Conservation (phyloP, 2,113 vertebrate genomes). For the Rhabdomys dilectus region DNA sequence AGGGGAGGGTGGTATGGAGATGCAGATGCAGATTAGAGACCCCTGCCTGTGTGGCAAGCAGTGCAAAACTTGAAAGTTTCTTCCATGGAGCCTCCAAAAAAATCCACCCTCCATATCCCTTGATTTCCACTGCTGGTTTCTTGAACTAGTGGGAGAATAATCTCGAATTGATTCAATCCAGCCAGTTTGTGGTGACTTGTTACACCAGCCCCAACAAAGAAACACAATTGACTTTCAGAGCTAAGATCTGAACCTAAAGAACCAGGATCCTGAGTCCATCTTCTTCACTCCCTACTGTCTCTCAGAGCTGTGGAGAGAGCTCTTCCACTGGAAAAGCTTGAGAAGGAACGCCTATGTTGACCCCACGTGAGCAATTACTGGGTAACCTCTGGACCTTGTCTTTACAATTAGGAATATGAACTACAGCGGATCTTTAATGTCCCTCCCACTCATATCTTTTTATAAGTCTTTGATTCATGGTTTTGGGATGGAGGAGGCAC, state of each 20-base stretch:
- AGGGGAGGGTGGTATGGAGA: neutral
- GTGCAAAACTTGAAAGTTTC: neutral
- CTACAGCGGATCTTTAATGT: slow-evolving; percentile 29
- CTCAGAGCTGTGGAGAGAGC: neutral
- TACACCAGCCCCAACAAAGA: neutral
- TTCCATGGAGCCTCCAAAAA: neutral
- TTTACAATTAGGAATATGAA: slow-evolving; percentile 35
- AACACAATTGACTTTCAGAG: slow-evolving; percentile 19
- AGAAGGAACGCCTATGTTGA: neutral
- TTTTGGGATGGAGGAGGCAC: neutral
- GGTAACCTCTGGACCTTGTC: neutral
- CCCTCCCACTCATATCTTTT: slow-evolving; percentile 50
- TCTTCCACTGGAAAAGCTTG: neutral
- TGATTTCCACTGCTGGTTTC: slow-evolving; percentile 15
- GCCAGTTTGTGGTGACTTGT: slow-evolving; percentile 4
- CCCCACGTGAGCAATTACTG: neutral
- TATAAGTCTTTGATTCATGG: slow-evolving; percentile 60
- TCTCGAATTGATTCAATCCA: slow-evolving; percentile 19
- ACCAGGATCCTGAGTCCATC: neutral
- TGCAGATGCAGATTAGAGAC: neutral
- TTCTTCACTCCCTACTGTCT: neutral
- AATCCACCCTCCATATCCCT: neutral
- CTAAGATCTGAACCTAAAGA: slow-evolving; percentile 23
- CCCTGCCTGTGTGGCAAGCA: neutral
- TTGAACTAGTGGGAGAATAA: neutral